Base-by-base conservation (phyloP, 2,888 invertebrate species). In the Baronia brevicornis region DNA sequence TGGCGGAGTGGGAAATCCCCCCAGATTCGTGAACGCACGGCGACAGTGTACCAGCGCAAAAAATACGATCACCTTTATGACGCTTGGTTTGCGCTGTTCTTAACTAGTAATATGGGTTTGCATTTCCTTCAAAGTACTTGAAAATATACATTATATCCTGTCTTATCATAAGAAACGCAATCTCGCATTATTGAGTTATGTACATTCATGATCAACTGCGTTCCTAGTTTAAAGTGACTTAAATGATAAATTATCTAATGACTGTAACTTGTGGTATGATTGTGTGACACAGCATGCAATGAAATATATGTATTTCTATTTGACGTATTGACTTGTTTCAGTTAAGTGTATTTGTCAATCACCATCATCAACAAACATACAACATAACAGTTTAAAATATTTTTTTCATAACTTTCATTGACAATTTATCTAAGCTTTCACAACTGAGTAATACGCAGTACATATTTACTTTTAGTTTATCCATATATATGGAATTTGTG, bases 1-100 rank as follows among this genome's bases (percentile, higher is more conserved):
- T 90, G 57, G 96, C 95, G 29, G 90, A 91, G 61, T 93, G 93
- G 90, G 84, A 82, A 42, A 68, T 89, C 41, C 80, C 84, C 33
- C 49, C 64, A 3, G 84, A 84, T 53, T 77, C 80, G 67, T 82
- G 80, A 82, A 60, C 54, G 32, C 44, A 33, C 37, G 30, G 28
- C 38, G 21, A 19, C 23, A 12, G 29, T 32, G 32, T 21, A 26
- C 22, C 22, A 20, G n/a, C n/a, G n/a, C 44, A 24, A 36, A 20
- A 24, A 38, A 30, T 35, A 38, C 30, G 43, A 31, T 44, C 40
- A 33, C 36, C 45, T 35, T 39, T 46, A 35, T 35, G 33, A n/a
- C n/a, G n/a, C n/a, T n/a, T n/a, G n/a, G n/a, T n/a, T 46, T 35
- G 32, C 53, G 51, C 49, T 47, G 52, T 59, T 56, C 59, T 67